Evolutionary conservation across 2,888 invertebrate species (phyloP), one percentile per base, ranked within the genome.

Genomic region (Drosophila affinis): DNA sequence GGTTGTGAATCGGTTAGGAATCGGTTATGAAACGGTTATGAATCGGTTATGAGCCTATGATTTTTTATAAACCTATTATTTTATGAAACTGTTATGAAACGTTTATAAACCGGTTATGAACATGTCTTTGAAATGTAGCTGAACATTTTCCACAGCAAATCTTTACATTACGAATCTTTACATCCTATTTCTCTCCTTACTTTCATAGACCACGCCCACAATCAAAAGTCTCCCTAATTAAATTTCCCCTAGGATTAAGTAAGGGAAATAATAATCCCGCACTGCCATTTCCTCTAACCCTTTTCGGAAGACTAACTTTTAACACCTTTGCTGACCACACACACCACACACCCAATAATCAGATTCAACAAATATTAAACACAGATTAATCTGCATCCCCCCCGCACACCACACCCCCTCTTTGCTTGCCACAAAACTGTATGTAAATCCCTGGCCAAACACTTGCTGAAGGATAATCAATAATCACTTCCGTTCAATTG

Each of bases 401-500:
- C 34, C 12, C 12, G 32, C 32, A 32, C 21, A 21, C 34, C 9
- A 3, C 10, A 9, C 10, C 4, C 12, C 27, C 27, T 6, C 21
- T 24, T 0, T 5, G 32, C 32, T 32, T 3, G 34, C 39, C 39
- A 39, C 39, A 14, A 14, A 39, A 39, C 39, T n/a, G 39, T n/a
- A 39, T 39, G 14, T n/a, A 39, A 39, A n/a, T 39, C 39, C 39
- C 39, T 39, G 7, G 39, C 39, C 39, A 39, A 39, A 39, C 39
- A 39, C 39, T 39, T 39, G 39, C 39, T 69, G 70, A 67, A 58
- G 21, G 65, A 67, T 67, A 67, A 65, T 65, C 65, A 65, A 65
- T 65, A 65, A n/a, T 39, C 58, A 65, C 65, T 57, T 65, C 65
- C 70, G 48, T 70, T 69, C 70, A 65, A 69, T 67, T 67, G 67